phyloP scores from a whole-genome alignment of 2,113 vertebrate genomes.

The Corythoichthys intestinalis region DNA sequence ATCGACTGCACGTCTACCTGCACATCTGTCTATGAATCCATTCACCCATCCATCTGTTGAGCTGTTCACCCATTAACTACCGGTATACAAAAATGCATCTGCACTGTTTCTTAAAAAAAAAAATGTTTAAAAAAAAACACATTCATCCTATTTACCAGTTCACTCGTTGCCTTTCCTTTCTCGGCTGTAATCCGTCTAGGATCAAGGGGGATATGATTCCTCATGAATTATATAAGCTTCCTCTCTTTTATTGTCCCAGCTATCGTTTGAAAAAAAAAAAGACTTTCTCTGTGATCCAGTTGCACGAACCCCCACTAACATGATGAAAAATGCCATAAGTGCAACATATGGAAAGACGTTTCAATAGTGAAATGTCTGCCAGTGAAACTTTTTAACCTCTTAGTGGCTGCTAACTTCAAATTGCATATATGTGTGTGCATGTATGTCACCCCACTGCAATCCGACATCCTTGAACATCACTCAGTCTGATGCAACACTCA shows the following conservation, averaged over 20 bases:
- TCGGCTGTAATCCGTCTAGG: background rate
- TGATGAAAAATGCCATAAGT: background rate
- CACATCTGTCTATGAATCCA: background rate
- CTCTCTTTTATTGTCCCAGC: background rate
- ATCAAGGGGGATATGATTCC: background rate
- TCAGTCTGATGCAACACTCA: conserved; percentile 2
- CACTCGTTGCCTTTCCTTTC: background rate
- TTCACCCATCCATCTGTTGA: background rate
- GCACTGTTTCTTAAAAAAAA: background rate
- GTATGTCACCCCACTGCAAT: background rate
- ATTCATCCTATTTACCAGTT: background rate
- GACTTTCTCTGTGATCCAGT: background rate
- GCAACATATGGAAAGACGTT: conserved; percentile 3
- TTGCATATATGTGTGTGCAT: background rate
- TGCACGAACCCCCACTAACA: background rate
- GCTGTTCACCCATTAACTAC: background rate
- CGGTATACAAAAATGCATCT: background rate
- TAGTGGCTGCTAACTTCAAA: background rate
- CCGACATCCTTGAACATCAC: conserved; percentile 8
- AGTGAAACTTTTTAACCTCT: conserved; percentile 7
- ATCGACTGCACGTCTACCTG: no score
- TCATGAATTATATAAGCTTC: background rate
- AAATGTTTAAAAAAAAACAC: background rate
- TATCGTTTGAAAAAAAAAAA: background rate
- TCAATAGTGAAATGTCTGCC: background rate